Conservation (phyloP, 2,113 vertebrate species). For the Notiomystis cincta region DNA sequence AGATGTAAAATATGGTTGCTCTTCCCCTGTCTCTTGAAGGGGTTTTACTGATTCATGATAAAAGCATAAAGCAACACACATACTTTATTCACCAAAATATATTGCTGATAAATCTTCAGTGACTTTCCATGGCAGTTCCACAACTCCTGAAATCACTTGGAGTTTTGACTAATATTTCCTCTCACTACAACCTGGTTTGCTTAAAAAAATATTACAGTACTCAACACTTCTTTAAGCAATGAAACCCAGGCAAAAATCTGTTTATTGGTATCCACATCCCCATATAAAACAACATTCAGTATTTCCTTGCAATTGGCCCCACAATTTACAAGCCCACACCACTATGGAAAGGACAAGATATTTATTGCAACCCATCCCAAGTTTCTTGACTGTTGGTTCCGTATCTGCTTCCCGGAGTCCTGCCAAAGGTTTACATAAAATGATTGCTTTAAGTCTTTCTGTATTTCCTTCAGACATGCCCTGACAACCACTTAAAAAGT, state of each 20-base stretch:
- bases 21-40: not conserved
- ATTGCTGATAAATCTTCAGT: not conserved
- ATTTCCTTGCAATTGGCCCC: not conserved
- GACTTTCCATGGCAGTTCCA: not conserved
- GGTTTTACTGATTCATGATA: not conserved
- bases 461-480: constrained; percentile 5
- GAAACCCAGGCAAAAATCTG: not conserved
- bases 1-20: not conserved
- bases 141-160: not conserved
- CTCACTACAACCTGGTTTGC: not conserved
- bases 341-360: not conserved
- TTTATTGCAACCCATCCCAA: not conserved
- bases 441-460: not conserved
- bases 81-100: not conserved
- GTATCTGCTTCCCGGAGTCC: not conserved
- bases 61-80: not conserved
- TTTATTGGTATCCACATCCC: not conserved
- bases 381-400: not conserved
- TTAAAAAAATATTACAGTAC: not conserved
- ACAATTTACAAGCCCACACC: not conserved
- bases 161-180: not conserved
- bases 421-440: not conserved
- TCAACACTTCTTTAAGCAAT: not conserved
- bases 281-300: not conserved
- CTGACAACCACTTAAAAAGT: constrained; percentile 16